These are phyloP conservation scores for Spinus pinus DNA, from an alignment of 2,797 vertebrate species.

Conservation along the genomic window DNA sequence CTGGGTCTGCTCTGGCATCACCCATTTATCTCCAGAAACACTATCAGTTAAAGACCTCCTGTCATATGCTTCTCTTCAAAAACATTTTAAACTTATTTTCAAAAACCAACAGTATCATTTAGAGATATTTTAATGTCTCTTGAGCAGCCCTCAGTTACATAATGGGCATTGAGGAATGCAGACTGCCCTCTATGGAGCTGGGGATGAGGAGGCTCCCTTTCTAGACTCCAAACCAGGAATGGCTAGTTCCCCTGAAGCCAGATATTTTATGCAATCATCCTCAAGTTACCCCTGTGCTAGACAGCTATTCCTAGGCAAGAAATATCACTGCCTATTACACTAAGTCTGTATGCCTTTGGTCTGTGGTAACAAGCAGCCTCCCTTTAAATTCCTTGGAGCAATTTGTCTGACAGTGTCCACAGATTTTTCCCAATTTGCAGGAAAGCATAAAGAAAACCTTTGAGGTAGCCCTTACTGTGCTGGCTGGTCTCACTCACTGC, in stretches of 20 bases:
- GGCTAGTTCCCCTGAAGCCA: not conserved
- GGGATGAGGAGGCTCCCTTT: not conserved
- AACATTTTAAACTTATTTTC: not conserved
- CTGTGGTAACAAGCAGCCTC: not conserved
- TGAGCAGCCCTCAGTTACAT: not conserved
- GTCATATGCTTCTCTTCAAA: not conserved
- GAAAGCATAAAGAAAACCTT: not conserved
- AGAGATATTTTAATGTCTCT: not conserved
- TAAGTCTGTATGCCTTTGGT: not conserved
- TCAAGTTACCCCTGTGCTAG: not conserved
- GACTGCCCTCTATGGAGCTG: rapidly evolving
- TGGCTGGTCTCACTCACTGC: not conserved
- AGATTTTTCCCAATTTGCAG: not conserved
- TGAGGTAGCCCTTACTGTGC: not conserved
- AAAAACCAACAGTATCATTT: not conserved
- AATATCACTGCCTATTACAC: not conserved
- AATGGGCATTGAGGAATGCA: not conserved
- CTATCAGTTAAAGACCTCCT: not conserved
- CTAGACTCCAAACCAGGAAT: not conserved
- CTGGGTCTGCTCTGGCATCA: not conserved
- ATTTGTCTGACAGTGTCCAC: not conserved
- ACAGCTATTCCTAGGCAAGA: not conserved
- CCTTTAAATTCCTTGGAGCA: not conserved
- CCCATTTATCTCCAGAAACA: not conserved
- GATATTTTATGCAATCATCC: not conserved